Percentiles rank a stretch among this genome's conserved stretches.
Evolutionary conservation across 2,113 vertebrate species (phyloP).

Genomic region (Oceanodroma tethys): DNA sequence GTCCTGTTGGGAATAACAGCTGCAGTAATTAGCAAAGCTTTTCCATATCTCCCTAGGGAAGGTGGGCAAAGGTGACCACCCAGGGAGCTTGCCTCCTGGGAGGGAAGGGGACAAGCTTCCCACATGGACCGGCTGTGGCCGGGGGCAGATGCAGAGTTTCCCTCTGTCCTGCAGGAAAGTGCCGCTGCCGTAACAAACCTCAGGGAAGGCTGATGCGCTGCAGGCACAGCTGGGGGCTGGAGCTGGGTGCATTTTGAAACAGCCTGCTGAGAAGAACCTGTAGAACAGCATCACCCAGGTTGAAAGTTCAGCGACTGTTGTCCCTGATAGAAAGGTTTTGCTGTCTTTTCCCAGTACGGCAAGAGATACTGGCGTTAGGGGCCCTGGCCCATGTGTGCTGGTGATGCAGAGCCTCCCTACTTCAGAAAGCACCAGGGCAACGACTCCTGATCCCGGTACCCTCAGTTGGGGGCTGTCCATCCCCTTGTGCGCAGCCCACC

Average conservation of each 20-base stretch:
- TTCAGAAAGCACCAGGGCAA: rapidly evolving
- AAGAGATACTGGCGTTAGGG: neutral
- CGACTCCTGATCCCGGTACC: neutral
- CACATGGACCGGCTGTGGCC: neutral
- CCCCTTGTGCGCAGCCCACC: rapidly evolving
- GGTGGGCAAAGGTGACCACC: neutral
- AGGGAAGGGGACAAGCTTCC: neutral
- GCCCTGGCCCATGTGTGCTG: neutral
- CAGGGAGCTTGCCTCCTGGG: neutral
- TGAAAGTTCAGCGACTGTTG: neutral
- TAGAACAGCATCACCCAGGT: too few relatives aligned
- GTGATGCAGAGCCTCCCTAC: neutral
- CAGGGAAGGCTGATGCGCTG: neutral
- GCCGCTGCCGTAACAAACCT: neutral
- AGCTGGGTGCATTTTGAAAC: neutral
- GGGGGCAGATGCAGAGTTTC: neutral
- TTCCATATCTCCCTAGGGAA: neutral
- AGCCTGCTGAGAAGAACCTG: neutral
- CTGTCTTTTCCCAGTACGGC: neutral
- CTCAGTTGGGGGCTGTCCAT: neutral
- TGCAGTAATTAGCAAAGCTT: neutral
- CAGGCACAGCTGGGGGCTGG: neutral
- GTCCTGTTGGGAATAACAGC: neutral
- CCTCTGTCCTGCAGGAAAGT: neutral
- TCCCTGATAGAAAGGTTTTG: neutral